These are phyloP conservation scores for Hemicordylus capensis DNA, from an alignment of 2,113 vertebrate genomes.

Conservation along the genomic window DNA sequence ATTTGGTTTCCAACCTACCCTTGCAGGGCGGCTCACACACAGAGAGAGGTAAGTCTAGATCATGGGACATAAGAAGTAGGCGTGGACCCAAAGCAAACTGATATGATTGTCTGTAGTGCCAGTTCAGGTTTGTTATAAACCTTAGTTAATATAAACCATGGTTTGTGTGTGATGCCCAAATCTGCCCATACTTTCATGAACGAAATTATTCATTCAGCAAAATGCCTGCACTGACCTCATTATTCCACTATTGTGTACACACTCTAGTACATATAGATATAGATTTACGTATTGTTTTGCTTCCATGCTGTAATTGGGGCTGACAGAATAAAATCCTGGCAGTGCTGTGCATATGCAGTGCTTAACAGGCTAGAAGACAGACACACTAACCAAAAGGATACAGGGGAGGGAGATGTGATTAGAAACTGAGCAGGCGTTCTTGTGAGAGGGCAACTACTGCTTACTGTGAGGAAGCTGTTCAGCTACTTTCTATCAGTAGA, in stretches of 20 bases:
- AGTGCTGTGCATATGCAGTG: slow-evolving; percentile 43
- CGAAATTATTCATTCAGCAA: slow-evolving; percentile 73
- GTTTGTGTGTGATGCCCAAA: too few species aligned
- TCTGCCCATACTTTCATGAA: slow-evolving; percentile 63
- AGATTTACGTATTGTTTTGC: slow-evolving; percentile 64
- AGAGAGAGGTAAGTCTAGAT: too few species aligned
- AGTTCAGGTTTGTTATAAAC: too few species aligned
- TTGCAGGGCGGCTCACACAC: too few species aligned
- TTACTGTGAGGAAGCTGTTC: slow-evolving; percentile 13
- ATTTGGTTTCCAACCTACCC: too few species aligned
- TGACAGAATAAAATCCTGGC: slow-evolving; percentile 63
- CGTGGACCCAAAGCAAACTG: too few species aligned
- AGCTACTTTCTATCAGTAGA: slow-evolving; percentile 28
- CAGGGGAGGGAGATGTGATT: slow-evolving; percentile 20
- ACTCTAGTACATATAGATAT: slow-evolving; percentile 38
- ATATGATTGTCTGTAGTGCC: too few species aligned
- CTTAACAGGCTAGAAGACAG: slow-evolving; percentile 36
- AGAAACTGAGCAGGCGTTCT: background rate
- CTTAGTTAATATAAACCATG: too few species aligned
- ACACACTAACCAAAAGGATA: slow-evolving; percentile 54
- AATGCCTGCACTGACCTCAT: slow-evolving; percentile 71
- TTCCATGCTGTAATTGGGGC: slow-evolving; percentile 71
- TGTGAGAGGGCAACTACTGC: background rate
- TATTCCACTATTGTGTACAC: slow-evolving; percentile 50
- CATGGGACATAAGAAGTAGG: too few species aligned